Evolutionary conservation across 2,888 invertebrate genomes (phyloP).

Genomic region (Phengaris alcon): DNA sequence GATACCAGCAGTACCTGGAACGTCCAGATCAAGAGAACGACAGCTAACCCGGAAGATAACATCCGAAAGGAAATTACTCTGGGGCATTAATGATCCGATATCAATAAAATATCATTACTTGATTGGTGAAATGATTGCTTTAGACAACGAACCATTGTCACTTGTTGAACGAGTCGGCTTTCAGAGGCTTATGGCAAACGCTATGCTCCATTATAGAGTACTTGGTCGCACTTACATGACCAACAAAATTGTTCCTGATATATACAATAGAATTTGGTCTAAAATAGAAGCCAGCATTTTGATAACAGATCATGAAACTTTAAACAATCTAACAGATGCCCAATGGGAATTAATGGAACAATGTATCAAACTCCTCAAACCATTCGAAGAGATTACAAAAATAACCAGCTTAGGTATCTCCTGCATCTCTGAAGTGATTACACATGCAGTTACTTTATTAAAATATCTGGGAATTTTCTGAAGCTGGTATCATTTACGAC

Average conservation of each 20-base stretch:
- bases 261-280: no score
- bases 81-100: conserved; percentile 37
- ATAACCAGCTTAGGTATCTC: conserved; percentile 40
- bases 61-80: conserved; percentile 35
- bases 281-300: no score
- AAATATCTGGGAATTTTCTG: conserved; percentile 30
- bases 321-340: conserved; percentile 33
- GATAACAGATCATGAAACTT: conserved; percentile 32
- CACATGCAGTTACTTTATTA: conserved; percentile 33
- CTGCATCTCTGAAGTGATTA: conserved; percentile 39
- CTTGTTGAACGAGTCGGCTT: conserved; percentile 46
- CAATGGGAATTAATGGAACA: conserved; percentile 41
- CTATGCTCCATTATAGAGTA: conserved; percentile 38
- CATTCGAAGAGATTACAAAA: conserved; percentile 43
- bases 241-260: conserved; percentile 39
- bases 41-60: conserved; percentile 33
- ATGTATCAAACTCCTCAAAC: conserved; percentile 39
- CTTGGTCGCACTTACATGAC: conserved; percentile 40
- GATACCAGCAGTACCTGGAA: conserved; percentile 34
- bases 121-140: conserved; percentile 38
- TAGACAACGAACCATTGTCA: conserved; percentile 39
- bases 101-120: conserved; percentile 38
- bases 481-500: no score
- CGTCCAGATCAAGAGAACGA: conserved; percentile 33
- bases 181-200: conserved; percentile 41